Evolutionary conservation across 2,797 vertebrate species (phyloP).

Genomic region (Falco naumanni): DNA sequence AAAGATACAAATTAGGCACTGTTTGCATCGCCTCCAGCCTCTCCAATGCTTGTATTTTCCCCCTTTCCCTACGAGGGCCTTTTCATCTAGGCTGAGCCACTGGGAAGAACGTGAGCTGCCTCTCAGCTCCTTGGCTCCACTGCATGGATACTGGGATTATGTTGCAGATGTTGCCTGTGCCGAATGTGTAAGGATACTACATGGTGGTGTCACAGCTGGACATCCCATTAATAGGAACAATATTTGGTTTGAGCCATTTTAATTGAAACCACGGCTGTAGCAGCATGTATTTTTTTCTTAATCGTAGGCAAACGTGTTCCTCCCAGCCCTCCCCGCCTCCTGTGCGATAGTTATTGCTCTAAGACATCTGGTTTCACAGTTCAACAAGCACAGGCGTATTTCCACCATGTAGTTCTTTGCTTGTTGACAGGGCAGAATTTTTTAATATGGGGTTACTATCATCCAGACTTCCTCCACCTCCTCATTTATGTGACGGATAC

Average conservation of each 20-base stretch:
- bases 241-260: conserved; percentile 55
- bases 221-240: conserved; percentile 70
- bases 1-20: background rate
- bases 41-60: background rate
- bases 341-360: conserved; percentile 35
- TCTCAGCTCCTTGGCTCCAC: background rate
- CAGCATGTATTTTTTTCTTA: background rate
- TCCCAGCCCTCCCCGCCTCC: conserved; percentile 42
- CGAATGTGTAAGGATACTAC: conserved; percentile 8
- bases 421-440: conserved; percentile 70
- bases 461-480: conserved; percentile 65
- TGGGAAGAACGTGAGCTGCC: background rate
- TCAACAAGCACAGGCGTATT: conserved; percentile 50
- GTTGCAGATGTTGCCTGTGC: conserved; percentile 62
- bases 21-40: background rate
- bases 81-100: background rate
- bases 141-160: background rate
- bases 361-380: conserved; percentile 68
- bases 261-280: conserved; percentile 66
- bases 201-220: conserved; percentile 45
- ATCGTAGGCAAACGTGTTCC: conserved; percentile 19
- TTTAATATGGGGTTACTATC: conserved; percentile 75
- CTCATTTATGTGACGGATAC: conserved; percentile 60
- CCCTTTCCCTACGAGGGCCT: background rate
- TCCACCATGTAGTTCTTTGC: conserved; percentile 53